Evolutionary conservation across 2,797 vertebrate species (phyloP).

Genomic region (Telmatherina bonti): DNA sequence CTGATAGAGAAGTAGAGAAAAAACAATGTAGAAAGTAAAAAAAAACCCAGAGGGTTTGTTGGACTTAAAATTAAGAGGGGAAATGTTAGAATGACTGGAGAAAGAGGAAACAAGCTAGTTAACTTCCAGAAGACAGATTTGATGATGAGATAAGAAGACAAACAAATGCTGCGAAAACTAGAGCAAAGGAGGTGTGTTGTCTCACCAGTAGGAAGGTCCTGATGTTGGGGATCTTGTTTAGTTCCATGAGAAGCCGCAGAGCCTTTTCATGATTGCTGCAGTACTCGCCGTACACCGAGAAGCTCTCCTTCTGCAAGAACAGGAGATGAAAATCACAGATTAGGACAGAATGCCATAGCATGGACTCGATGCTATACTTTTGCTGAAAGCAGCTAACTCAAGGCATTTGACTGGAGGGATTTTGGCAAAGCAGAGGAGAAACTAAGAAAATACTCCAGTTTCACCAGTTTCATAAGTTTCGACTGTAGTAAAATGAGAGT

Average conservation of each 20-base stretch:
- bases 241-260: conserved; percentile 93
- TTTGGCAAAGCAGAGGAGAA: conserved; percentile 20
- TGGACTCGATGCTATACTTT: background rate
- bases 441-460: conserved; percentile 15
- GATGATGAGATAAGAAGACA: background rate
- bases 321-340: conserved; percentile 30
- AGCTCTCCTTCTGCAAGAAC: conserved; percentile 90
- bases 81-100: conserved; percentile 6
- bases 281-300: conserved; percentile 97
- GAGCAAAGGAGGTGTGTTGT: background rate
- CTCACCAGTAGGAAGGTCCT: conserved; percentile 97
- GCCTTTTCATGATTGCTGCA: conserved; percentile 99
- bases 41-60: conserved; percentile 3
- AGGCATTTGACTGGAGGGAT: background rate
- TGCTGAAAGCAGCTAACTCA: conserved; percentile 2
- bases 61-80: conserved; percentile 1
- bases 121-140: conserved; percentile 9
- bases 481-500: background rate
- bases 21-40: conserved; percentile 3
- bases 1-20: conserved; percentile 1
- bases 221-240: conserved; percentile 95
- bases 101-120: conserved; percentile 26
- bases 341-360: conserved; percentile 18
- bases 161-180: background rate
- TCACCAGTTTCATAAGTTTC: conserved; percentile 17